Evolutionary conservation across 2,113 vertebrate species (phyloP).

Genomic region (Leptodactylus fuscus): DNA sequence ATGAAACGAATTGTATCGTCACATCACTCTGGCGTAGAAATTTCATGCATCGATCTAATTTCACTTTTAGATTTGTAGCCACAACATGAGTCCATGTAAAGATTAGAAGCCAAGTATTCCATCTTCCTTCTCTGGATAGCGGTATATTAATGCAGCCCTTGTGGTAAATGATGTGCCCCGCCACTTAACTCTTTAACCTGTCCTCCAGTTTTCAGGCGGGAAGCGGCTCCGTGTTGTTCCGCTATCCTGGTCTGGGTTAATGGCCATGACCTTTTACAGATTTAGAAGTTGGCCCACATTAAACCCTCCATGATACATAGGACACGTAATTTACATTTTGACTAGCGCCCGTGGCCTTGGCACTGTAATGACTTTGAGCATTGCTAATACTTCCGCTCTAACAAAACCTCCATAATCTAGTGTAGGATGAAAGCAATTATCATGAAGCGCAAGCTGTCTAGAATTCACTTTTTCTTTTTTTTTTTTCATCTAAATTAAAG

Average conservation of each 20-base stretch:
- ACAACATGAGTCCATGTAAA: neutral
- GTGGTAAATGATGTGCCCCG: neutral
- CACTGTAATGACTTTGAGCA: neutral
- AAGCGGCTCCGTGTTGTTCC: neutral
- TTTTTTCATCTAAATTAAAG: neutral
- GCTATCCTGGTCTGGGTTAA: neutral
- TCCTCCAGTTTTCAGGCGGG: neutral
- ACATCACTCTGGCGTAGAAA: no score
- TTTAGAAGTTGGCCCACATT: neutral
- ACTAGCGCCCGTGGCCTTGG: neutral
- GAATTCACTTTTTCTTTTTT: neutral
- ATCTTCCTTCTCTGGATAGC: neutral
- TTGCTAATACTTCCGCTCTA: neutral
- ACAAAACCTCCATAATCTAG: conserved; percentile 8
- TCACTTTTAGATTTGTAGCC: neutral
- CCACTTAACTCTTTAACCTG: neutral
- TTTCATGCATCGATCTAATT: neutral
- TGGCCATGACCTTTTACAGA: neutral
- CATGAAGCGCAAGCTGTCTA: neutral
- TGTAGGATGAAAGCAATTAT: conserved; percentile 21
- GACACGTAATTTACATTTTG: neutral
- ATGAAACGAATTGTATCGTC: no score
- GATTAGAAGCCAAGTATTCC: neutral
- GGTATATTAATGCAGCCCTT: neutral
- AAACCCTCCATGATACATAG: neutral